Evolutionary conservation across 2,888 invertebrate species (phyloP).

Genomic region (Euclidia mi): DNA sequence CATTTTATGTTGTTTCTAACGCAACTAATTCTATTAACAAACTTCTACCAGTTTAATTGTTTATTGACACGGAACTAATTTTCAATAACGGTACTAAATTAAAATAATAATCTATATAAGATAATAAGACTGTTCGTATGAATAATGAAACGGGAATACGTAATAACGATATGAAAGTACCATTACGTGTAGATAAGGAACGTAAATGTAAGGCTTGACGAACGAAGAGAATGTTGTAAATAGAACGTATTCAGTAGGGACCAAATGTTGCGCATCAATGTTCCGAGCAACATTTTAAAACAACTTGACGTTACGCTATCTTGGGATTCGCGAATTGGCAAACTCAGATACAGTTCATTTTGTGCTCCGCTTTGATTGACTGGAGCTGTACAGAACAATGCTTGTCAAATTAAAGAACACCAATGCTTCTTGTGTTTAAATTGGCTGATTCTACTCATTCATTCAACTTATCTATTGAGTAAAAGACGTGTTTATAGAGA

Average conservation of each 20-base stretch:
- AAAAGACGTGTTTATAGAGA: no score
- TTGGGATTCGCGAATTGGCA: not conserved
- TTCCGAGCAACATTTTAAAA: slow-evolving; percentile 14
- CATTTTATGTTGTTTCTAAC: slow-evolving; percentile 20
- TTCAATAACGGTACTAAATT: slow-evolving; percentile 56
- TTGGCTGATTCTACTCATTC: no score
- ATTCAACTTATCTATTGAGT: no score
- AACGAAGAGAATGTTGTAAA: slow-evolving; percentile 35
- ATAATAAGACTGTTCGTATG: slow-evolving; percentile 73
- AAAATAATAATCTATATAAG: slow-evolving; percentile 60
- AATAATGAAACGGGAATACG: slow-evolving; percentile 73
- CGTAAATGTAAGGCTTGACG: slow-evolving; percentile 45
- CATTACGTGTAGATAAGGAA: slow-evolving; percentile 50
- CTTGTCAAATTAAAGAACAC: no score
- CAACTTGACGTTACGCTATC: slow-evolving; percentile 16
- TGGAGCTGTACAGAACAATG: slow-evolving; percentile 1
- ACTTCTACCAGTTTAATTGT: slow-evolving; percentile 39
- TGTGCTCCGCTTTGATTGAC: not conserved
- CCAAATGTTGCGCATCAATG: slow-evolving; percentile 47
- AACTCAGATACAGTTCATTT: no score
- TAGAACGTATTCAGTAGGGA: slow-evolving; percentile 40
- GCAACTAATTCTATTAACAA: no score
- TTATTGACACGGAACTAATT: slow-evolving; percentile 55
- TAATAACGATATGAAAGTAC: slow-evolving; percentile 62
- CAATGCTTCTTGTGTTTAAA: no score